Conservation (phyloP, 2,113 vertebrate species). For the Siniperca knerii region DNA sequence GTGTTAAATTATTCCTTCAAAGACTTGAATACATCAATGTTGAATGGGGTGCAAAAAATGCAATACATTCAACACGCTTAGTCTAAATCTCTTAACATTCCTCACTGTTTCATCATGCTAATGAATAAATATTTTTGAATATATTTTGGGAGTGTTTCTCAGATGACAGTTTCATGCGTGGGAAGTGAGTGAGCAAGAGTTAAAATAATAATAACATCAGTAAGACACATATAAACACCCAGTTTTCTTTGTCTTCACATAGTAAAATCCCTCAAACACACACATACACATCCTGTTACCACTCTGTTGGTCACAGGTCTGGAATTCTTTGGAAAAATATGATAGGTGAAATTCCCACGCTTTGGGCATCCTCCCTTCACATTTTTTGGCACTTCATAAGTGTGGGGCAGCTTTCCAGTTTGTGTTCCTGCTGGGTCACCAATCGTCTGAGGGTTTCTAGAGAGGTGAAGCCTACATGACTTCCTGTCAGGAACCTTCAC, state of each 20-base stretch:
- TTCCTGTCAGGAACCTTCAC: constrained; percentile 47
- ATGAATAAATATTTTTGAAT: background rate
- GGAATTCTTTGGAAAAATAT: constrained; percentile 62
- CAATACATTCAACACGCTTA: background rate
- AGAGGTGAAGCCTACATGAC: constrained; percentile 32
- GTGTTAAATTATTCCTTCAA: background rate
- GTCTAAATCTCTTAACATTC: background rate
- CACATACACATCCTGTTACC: constrained; percentile 48
- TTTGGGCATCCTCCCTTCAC: constrained; percentile 54
- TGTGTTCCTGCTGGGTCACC: constrained; percentile 39
- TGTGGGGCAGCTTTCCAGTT: constrained; percentile 44
- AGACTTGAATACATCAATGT: background rate
- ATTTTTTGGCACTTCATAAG: constrained; percentile 42
- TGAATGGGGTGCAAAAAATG: background rate
- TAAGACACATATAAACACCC: background rate
- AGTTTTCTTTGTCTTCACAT: constrained; percentile 39
- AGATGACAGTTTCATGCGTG: constrained; percentile 23
- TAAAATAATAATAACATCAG: background rate
- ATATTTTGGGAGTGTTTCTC: constrained; percentile 9
- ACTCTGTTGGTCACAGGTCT: constrained; percentile 53
- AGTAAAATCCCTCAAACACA: constrained; percentile 50
- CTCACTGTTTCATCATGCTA: constrained; percentile 6
- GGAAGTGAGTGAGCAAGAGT: constrained; percentile 5
- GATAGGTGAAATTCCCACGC: constrained; percentile 73
- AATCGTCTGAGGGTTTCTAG: constrained; percentile 24